These are phyloP conservation scores for Rhodophaea formosa DNA, from an alignment of 2,888 invertebrate species.

Conservation along the genomic window DNA sequence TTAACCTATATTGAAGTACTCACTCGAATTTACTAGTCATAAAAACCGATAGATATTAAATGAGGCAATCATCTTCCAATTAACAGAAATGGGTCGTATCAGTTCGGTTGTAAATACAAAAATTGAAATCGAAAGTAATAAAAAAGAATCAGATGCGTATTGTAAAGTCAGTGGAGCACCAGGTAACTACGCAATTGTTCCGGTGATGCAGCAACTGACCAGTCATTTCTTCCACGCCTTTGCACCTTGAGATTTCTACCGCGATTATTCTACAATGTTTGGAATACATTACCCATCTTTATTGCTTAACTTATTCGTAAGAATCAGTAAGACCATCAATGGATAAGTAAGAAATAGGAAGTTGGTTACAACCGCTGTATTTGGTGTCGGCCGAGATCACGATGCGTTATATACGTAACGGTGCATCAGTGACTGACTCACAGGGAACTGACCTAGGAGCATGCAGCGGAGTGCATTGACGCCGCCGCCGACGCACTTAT, in stretches of 20 bases:
- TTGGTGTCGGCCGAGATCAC: constrained; percentile 52
- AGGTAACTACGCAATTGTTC: constrained; percentile 68
- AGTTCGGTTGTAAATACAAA: constrained; percentile 42
- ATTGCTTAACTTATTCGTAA: neutral
- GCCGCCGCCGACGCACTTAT: constrained; percentile 70
- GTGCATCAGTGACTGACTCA: constrained; percentile 75
- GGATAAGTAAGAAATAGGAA: constrained; percentile 14
- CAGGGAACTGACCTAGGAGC: constrained; percentile 80
- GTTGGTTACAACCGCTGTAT: constrained; percentile 13
- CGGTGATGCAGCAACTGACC: constrained; percentile 49
- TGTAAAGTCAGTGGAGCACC: constrained; percentile 73
- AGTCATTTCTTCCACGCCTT: constrained; percentile 44
- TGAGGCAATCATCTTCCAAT: neutral
- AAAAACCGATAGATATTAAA: neutral
- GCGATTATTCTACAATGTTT: constrained; percentile 17
- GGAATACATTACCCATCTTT: constrained; percentile 37
- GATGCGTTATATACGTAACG: constrained; percentile 70
- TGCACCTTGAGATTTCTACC: constrained; percentile 27
- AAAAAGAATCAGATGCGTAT: constrained; percentile 59
- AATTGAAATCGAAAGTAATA: constrained; percentile 68
- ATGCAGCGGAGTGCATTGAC: constrained; percentile 79
- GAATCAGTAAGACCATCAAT: constrained; percentile 27
- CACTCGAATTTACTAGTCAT: neutral
- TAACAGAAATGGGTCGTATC: constrained; percentile 27
- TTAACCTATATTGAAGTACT: neutral